Evolutionary conservation across 2,113 vertebrate species (phyloP).

Genomic region (Apteryx mantelli): DNA sequence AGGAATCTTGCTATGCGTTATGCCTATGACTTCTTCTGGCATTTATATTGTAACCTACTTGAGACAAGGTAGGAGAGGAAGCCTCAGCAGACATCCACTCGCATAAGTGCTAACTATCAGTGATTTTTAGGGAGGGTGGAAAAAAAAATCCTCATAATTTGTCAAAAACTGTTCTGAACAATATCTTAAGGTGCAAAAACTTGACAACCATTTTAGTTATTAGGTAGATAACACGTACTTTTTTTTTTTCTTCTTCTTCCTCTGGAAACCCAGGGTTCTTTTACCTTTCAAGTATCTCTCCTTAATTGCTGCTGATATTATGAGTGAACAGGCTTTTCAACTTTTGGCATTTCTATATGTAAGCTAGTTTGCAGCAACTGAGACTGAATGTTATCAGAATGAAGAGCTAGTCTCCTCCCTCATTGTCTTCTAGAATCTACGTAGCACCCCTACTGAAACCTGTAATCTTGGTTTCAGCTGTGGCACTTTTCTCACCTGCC

Average conservation of each 20-base stretch:
- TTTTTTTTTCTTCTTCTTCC: not conserved
- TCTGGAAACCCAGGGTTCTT: not conserved
- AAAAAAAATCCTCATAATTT: not conserved
- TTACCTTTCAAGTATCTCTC: not conserved
- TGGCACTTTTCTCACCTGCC: not conserved
- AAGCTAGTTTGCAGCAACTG: not conserved
- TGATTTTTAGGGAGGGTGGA: not conserved
- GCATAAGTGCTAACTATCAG: not conserved
- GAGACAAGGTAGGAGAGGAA: not conserved
- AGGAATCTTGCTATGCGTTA: not conserved
- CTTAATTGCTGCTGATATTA: not conserved
- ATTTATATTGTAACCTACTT: not conserved
- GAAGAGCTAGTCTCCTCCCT: not conserved
- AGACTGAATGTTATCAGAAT: not conserved
- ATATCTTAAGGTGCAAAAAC: not conserved
- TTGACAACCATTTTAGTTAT: not conserved
- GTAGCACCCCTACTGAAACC: not conserved
- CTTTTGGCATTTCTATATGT: not conserved
- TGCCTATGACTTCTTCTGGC: not conserved
- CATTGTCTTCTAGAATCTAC: not conserved
- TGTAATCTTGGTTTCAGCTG: not conserved
- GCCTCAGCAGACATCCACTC: not conserved
- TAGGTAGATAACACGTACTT: not conserved
- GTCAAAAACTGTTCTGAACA: not conserved
- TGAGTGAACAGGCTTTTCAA: not conserved